A percentile compares a stretch with the other conserved stretches of the same genome.
These are phyloP conservation scores for Apis florea DNA, from an alignment of 1,140 invertebrate genomes.

Conservation along the genomic window DNA sequence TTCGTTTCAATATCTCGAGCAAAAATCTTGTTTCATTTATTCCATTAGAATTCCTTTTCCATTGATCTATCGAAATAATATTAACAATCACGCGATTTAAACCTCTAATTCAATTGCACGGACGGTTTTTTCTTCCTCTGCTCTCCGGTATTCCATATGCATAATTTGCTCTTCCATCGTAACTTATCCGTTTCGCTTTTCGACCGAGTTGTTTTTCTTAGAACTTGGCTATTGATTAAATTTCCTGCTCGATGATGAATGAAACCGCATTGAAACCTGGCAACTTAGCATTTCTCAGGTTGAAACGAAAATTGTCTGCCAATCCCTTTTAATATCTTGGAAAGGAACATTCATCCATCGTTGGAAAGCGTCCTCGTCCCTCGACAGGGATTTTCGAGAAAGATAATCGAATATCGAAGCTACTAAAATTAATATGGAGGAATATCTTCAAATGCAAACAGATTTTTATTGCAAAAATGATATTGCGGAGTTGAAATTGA, in stretches of 20 bases:
- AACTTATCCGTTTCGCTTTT: neutral
- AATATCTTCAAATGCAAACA: neutral
- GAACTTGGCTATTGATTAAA: slow-evolving; percentile 10
- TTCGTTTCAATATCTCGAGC: neutral
- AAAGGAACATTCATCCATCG: neutral
- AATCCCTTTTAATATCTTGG: neutral
- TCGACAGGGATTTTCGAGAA: neutral
- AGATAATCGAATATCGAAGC: neutral
- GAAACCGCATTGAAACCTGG: neutral
- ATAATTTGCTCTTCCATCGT: neutral
- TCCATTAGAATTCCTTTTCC: neutral
- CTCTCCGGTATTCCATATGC: too few relatives aligned
- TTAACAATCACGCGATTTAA: neutral
- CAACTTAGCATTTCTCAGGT: slow-evolving; percentile 21
- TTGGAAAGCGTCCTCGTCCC: neutral
- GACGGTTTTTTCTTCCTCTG: neutral
- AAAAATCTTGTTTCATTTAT: neutral
- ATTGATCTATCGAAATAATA: neutral
- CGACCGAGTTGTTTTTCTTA: neutral
- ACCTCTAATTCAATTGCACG: slow-evolving; percentile 1
- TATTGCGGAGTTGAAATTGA: neutral
- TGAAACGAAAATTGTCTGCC: neutral
- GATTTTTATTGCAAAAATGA: too few relatives aligned
- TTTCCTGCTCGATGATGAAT: neutral
- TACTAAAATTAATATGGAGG: neutral